Evolutionary conservation across 2,888 invertebrate genomes (phyloP).

Genomic region (Acronicta psi): DNA sequence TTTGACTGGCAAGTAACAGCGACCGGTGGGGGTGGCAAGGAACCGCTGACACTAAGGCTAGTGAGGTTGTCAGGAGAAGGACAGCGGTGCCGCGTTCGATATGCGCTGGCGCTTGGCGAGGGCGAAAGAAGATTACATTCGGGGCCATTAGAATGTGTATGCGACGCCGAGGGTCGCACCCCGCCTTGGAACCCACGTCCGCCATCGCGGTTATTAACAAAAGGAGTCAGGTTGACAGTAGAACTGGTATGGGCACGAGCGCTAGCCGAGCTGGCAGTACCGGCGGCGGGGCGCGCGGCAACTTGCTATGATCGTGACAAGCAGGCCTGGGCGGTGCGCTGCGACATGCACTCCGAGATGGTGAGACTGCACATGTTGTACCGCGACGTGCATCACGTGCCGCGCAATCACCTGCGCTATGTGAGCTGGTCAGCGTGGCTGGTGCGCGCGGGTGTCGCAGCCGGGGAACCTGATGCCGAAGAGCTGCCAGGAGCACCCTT

Average conservation of each 20-base stretch:
- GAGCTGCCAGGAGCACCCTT: conserved; percentile 93
- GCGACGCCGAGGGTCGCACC: conserved; percentile 92
- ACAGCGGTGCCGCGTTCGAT: conserved; percentile 93
- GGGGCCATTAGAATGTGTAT: conserved; percentile 91
- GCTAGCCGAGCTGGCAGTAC: conserved; percentile 86
- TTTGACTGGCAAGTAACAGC: conserved; percentile 94
- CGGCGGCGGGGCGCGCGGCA: conserved; percentile 88
- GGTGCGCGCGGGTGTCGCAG: conserved; percentile 84
- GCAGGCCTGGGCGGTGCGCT: conserved; percentile 93
- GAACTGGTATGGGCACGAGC: conserved; percentile 93
- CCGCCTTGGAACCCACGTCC: conserved; percentile 92
- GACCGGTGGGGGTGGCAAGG: conserved; percentile 89
- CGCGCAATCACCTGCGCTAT: conserved; percentile 92
- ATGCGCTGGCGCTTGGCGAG: conserved; percentile 91
- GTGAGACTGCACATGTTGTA: conserved; percentile 93
- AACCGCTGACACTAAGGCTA: conserved; percentile 88
- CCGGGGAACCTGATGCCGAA: conserved; percentile 90
- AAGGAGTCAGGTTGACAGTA: conserved; percentile 91
- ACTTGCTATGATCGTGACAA: conserved; percentile 94
- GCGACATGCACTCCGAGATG: conserved; percentile 93
- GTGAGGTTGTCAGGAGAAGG: conserved; percentile 94
- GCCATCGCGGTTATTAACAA: conserved; percentile 89
- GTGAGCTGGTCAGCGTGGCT: conserved; percentile 93
- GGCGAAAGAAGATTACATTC: conserved; percentile 91
- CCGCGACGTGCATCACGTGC: conserved; percentile 93